These are phyloP conservation scores for Frankliniella intonsa DNA, from an alignment of 2,888 invertebrate genomes.

Conservation along the genomic window DNA sequence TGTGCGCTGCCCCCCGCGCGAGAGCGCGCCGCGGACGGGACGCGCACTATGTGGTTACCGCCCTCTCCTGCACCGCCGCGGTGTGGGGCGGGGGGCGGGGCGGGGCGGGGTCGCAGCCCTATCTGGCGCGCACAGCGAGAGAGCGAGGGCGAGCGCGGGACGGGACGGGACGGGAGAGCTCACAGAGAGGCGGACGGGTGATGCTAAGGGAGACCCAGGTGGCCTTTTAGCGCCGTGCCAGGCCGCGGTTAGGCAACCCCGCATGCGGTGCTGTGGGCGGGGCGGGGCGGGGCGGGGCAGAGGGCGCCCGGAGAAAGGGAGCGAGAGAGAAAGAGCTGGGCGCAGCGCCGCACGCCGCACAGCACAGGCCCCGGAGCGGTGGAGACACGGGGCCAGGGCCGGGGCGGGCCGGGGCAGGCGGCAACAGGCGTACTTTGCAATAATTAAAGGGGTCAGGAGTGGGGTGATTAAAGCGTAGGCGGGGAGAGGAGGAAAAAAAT, in stretches of 20 bases:
- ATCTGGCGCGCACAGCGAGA: not conserved
- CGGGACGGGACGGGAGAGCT: not conserved
- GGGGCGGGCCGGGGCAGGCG: not conserved
- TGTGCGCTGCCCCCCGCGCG: too few species aligned
- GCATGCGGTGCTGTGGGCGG: not conserved
- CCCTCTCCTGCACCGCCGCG: not conserved
- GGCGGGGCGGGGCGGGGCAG: not conserved
- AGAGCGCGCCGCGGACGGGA: too few species aligned
- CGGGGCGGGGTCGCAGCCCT: too few species aligned
- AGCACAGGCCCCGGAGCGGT: too few species aligned
- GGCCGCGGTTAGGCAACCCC: not conserved
- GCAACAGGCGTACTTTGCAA: not conserved
- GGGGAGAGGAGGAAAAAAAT: not conserved
- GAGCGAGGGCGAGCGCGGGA: not conserved
- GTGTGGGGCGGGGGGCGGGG: not conserved
- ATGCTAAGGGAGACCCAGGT: slow-evolving; percentile 4
- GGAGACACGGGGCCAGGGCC: not conserved
- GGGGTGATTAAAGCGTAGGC: not conserved
- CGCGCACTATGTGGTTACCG: not conserved
- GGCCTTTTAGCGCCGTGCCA: not conserved
- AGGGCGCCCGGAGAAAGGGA: not conserved
- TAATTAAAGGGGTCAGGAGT: slow-evolving; percentile 8
- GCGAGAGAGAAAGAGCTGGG: not conserved
- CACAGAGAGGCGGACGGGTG: not conserved
- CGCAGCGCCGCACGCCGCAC: too few species aligned